These are phyloP conservation scores for Chironomus tentans DNA, from an alignment of 2,888 invertebrate species.

Conservation along the genomic window DNA sequence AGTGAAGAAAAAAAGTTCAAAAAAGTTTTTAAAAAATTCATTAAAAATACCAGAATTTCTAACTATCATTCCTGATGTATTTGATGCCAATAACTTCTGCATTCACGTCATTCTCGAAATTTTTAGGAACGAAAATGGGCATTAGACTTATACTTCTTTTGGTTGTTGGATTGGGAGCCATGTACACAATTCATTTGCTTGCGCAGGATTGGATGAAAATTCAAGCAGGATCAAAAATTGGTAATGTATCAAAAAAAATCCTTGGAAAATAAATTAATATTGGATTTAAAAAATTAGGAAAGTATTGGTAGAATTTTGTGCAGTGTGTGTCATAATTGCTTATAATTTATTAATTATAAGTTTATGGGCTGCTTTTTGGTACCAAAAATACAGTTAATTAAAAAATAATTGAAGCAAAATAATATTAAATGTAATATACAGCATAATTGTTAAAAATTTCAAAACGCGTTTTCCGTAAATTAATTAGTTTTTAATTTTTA, in stretches of 20 bases:
- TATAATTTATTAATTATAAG: background rate
- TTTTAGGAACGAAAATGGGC: conserved; percentile 13
- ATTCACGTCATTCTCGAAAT: background rate
- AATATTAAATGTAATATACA: no score
- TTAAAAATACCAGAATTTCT: background rate
- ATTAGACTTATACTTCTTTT: conserved; percentile 37
- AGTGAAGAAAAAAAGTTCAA: background rate
- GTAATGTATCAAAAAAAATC: no score
- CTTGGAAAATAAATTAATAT: no score
- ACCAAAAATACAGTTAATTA: no score
- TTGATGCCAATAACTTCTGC: background rate
- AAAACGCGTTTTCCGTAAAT: no score
- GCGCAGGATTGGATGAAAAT: conserved; percentile 45
- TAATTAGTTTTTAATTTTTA: no score
- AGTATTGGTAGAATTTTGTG: no score
- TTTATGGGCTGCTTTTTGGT: background rate
- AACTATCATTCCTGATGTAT: background rate
- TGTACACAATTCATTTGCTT: conserved; percentile 44
- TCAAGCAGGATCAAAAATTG: conserved; percentile 28
- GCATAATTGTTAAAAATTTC: no score
- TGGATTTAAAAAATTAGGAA: no score
- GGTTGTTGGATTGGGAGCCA: conserved; percentile 42
- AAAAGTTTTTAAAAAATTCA: background rate
- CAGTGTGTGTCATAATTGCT: no score
- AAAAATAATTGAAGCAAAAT: no score